These are phyloP conservation scores for Tenodera sinensis DNA, from an alignment of 2,888 invertebrate genomes.

Conservation along the genomic window DNA sequence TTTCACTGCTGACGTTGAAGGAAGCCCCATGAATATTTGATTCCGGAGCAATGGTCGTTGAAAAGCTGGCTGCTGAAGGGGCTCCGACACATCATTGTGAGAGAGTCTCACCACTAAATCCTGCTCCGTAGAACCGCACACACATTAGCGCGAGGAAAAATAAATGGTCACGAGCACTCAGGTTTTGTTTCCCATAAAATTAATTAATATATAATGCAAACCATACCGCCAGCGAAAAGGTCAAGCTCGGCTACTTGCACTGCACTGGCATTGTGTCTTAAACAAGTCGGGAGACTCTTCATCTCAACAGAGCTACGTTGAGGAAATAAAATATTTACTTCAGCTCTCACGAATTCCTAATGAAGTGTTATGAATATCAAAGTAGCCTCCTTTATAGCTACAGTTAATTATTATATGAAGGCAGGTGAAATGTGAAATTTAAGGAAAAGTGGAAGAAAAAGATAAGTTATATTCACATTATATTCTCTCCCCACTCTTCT, in stretches of 20 bases:
- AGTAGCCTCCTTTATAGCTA: too few relatives aligned
- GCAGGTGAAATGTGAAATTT: too few relatives aligned
- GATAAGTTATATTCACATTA: too few relatives aligned
- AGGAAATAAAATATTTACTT: too few relatives aligned
- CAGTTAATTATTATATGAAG: too few relatives aligned
- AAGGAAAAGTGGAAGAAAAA: too few relatives aligned
- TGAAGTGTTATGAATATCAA: too few relatives aligned
- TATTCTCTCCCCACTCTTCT: too few relatives aligned
- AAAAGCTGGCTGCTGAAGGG: not conserved
- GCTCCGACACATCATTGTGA: not conserved
- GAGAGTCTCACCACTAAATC: not conserved
- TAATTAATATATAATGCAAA: not conserved
- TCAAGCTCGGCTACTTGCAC: not conserved
- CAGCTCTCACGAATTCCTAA: too few relatives aligned
- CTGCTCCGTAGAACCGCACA: not conserved
- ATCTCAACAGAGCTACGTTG: too few relatives aligned
- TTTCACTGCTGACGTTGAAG: not conserved
- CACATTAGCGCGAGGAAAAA: not conserved
- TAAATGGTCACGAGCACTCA: not conserved
- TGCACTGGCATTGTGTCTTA: too few relatives aligned
- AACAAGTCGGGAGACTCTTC: too few relatives aligned
- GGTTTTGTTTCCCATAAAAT: not conserved
- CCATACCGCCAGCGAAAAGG: not conserved
- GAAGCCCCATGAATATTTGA: constrained; percentile 10
- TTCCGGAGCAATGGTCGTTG: not conserved